Evolutionary conservation across 2,113 vertebrate species (phyloP), one percentile per base, ranked within the genome.

Genomic region (Gila orcuttii): DNA sequence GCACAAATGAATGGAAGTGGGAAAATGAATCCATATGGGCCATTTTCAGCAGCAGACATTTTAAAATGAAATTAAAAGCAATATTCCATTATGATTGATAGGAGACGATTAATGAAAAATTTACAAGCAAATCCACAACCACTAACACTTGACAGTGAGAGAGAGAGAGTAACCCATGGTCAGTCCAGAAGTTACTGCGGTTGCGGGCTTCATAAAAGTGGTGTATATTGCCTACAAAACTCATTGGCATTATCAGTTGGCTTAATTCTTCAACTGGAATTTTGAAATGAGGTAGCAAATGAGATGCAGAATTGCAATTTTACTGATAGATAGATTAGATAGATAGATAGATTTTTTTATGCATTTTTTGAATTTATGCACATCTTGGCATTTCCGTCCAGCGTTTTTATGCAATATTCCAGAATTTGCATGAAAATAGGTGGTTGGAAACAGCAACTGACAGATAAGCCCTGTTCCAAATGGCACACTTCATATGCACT

Each of bases 91-190:
- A 23, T 57, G 19, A 23, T 23, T 85, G 71, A 89, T 81, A 82
- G 50, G 81, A 60, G 81, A 84, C 10, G 52, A 85, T 77, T 64
- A 82, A 90, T 89, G 28, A 88, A 90, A 89, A 76, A 87, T 90
- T 82, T 57, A 90, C 76, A 13, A 83, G 80, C 36, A 60, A 68
- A 85, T 89, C 55, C 74, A 82, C 62, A 77, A 81, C 59, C 62
- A 74, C 79, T 66, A 82, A 74, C 69, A 64, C 55, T 17, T 79
- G 77, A 79, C 52, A 79, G 39, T 76, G 33, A 19, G 25, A 17
- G 52, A 84, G 55, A 52, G 50, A 57, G 28, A n/a, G 52, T 21
- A 60, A 57, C 31, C 5, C 7, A 21, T 6, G 62, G 78, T 86
- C 33, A 19, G 74, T 31, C 39, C 75, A 68, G 36, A 71, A 28